Percentiles rank a stretch among this genome's conserved stretches.
phyloP scores from a whole-genome alignment of 2,797 vertebrate genomes.

The Siniperca obscura region DNA sequence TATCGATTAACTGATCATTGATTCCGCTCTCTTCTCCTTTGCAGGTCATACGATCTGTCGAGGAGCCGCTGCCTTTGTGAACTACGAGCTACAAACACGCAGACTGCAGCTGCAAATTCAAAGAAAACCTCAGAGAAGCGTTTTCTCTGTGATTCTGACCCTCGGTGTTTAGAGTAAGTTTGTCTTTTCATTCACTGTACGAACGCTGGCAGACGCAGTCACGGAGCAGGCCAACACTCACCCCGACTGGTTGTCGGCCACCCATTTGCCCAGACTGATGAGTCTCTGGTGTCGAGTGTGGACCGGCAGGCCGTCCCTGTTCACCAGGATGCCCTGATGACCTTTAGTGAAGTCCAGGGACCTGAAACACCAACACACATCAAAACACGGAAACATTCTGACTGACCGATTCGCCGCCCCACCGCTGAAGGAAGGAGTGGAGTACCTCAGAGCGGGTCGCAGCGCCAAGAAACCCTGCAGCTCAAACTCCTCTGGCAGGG shows the following conservation, averaged over 20 bases:
- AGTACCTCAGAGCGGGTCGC: conserved; percentile 93
- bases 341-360: conserved; percentile 98
- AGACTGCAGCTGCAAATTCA: too few species aligned
- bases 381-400: neutral
- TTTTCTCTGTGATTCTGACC: too few species aligned
- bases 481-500: conserved; percentile 99
- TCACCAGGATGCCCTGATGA: conserved; percentile 93
- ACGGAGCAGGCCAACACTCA: conserved; percentile 68
- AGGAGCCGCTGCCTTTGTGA: too few species aligned
- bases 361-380: conserved; percentile 76
- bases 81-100: too few species aligned
- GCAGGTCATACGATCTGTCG: too few species aligned
- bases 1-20: too few species aligned
- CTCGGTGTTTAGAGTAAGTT: neutral
- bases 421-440: neutral
- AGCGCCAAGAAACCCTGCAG: conserved; percentile 97
- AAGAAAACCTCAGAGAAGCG: too few species aligned
- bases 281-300: conserved; percentile 92
- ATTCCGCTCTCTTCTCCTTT: too few species aligned
- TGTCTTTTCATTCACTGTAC: neutral
- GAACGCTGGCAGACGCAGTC: neutral
- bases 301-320: conserved; percentile 89
- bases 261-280: conserved; percentile 93
- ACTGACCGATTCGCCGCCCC: too few species aligned
- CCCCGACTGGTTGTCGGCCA: conserved; percentile 94